Evolutionary conservation across 2,888 invertebrate genomes (phyloP).

Genomic region (Drosophila formosana): DNA sequence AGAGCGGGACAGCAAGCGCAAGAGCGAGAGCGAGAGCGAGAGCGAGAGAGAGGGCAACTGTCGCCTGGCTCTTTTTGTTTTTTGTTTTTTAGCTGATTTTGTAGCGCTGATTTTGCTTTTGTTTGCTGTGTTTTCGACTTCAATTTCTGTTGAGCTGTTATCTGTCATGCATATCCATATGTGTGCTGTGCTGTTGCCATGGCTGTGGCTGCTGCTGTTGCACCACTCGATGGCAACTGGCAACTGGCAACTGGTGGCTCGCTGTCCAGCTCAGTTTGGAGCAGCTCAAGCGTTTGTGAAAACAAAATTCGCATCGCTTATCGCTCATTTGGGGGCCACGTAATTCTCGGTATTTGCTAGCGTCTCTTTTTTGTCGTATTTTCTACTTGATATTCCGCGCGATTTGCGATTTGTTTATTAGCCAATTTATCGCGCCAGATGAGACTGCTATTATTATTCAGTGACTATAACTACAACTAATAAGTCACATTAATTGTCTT

Average conservation of each 20-base stretch:
- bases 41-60: constrained; percentile 45
- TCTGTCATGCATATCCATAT: constrained; percentile 69
- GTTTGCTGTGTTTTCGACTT: constrained; percentile 39
- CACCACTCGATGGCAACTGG: constrained; percentile 20
- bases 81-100: constrained; percentile 51
- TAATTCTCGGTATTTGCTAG: constrained; percentile 65
- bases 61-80: constrained; percentile 42
- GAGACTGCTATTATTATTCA: neutral
- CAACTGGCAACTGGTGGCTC: constrained; percentile 16
- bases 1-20: constrained; percentile 5
- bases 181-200: constrained; percentile 13
- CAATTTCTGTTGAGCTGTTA: constrained; percentile 63
- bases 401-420: constrained; percentile 59
- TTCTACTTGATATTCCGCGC: constrained; percentile 6
- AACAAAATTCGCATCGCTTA: constrained; percentile 56
- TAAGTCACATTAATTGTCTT: no score
- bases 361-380: constrained; percentile 1
- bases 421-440: constrained; percentile 44
- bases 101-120: constrained; percentile 48
- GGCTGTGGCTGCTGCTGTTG: constrained; percentile 1
- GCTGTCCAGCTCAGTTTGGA: constrained; percentile 2
- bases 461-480: no score
- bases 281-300: constrained; percentile 18
- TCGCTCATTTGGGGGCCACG: constrained; percentile 61
- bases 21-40: no score